phyloP scores from a whole-genome alignment of 2,888 invertebrate genomes.

The Odiellus spinosus region DNA sequence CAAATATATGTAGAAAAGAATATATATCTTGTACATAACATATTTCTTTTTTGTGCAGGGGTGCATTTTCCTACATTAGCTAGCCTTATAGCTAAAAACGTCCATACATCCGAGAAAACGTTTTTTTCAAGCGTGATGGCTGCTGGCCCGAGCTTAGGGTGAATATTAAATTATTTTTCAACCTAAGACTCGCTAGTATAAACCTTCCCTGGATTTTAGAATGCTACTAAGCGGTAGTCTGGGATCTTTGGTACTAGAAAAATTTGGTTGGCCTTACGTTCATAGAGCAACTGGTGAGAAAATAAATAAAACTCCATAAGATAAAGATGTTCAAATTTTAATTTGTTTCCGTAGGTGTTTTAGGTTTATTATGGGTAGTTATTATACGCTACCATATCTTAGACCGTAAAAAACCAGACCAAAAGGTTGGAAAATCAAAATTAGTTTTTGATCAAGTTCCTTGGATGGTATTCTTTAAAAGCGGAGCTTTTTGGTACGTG shows the following conservation, averaged over 20 bases:
- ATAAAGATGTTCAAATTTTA: not conserved
- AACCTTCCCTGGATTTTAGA: no score
- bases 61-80: slow-evolving; percentile 54
- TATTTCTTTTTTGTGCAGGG: slow-evolving; percentile 30
- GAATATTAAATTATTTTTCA: no score
- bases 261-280: slow-evolving; percentile 46
- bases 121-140: slow-evolving; percentile 48
- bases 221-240: slow-evolving; percentile 48
- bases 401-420: slow-evolving; percentile 18
- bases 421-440: no score
- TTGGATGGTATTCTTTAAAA: slow-evolving; percentile 42
- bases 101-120: slow-evolving; percentile 45
- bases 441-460: slow-evolving; percentile 32
- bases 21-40: not conserved
- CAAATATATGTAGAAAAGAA: not conserved
- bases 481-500: slow-evolving; percentile 44
- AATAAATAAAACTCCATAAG: no score
- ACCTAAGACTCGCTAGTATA: no score
- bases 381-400: not conserved
- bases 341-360: not conserved
- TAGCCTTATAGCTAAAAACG: slow-evolving; percentile 46
- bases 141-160: slow-evolving; percentile 40
- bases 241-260: slow-evolving; percentile 47
- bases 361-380: slow-evolving; percentile 32
- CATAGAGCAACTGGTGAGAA: slow-evolving; percentile 44